Percentiles rank a stretch among this genome's conserved stretches.
These are phyloP conservation scores for Ageneiosus marmoratus DNA, from an alignment of 2,113 vertebrate genomes.

Conservation along the genomic window DNA sequence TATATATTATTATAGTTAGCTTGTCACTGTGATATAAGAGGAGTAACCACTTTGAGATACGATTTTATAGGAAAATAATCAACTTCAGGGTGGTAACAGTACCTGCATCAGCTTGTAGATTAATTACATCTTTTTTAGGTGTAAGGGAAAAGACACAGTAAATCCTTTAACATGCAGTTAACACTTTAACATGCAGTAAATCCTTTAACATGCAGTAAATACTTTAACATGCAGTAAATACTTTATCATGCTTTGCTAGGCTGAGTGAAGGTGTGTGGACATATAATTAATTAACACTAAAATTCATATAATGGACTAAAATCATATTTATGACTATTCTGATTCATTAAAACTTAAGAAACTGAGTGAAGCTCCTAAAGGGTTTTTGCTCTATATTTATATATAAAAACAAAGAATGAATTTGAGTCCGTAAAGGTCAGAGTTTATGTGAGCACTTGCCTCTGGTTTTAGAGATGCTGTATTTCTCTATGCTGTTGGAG, in stretches of 20 bases:
- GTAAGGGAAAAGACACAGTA: not conserved
- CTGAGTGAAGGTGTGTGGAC: not conserved
- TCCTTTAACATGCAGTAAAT: too few relatives aligned
- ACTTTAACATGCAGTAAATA: too few relatives aligned
- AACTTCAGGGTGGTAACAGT: not conserved
- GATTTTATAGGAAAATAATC: not conserved
- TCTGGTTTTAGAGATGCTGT: conserved; percentile 58
- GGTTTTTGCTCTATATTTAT: not conserved
- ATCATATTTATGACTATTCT: not conserved
- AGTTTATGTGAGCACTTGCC: conserved; percentile 47
- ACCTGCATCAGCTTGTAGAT: not conserved
- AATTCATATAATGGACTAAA: too few relatives aligned
- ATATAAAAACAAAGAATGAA: not conserved
- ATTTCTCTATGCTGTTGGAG: conserved; percentile 27
- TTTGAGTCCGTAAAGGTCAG: too few relatives aligned
- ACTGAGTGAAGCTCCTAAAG: not conserved
- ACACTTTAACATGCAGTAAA: too few relatives aligned
- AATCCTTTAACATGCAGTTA: too few relatives aligned
- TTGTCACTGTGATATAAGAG: not conserved
- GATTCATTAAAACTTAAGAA: not conserved
- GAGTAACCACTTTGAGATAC: not conserved
- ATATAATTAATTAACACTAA: too few relatives aligned
- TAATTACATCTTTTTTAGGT: not conserved
- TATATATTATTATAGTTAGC: not conserved
- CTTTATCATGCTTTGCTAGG: not conserved